Conservation (phyloP, 2,113 vertebrate genomes). For the Dinomys branickii region DNA sequence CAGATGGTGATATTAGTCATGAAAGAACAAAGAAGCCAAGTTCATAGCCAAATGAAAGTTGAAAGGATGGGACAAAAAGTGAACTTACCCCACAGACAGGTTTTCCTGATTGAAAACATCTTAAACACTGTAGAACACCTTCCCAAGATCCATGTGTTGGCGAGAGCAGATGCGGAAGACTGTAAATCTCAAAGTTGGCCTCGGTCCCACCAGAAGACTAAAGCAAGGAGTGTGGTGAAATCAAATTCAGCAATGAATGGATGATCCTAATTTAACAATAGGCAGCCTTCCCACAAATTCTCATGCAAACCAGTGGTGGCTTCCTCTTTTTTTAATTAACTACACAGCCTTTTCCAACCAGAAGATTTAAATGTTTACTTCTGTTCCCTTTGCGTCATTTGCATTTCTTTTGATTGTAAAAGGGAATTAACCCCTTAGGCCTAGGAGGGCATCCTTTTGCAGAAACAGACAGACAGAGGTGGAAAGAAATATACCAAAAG, state of each 20-base stretch:
- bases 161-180: constrained; percentile 73
- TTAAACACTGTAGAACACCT: constrained; percentile 80
- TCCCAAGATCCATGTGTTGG: constrained; percentile 78
- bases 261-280: constrained; percentile 87
- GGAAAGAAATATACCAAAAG: background rate
- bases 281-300: constrained; percentile 85
- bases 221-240: constrained; percentile 83
- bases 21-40: constrained; percentile 90
- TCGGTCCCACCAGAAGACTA: constrained; percentile 82
- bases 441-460: background rate
- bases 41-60: constrained; percentile 85
- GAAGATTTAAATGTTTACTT: constrained; percentile 80
- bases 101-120: constrained; percentile 82
- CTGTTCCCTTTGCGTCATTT: constrained; percentile 79
- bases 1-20: constrained; percentile 92
- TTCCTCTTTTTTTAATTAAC: constrained; percentile 82
- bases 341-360: constrained; percentile 77
- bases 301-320: constrained; percentile 84
- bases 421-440: constrained; percentile 74
- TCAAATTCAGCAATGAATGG: constrained; percentile 87
- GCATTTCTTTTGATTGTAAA: constrained; percentile 71
- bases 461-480: constrained; percentile 8
- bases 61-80: constrained; percentile 75
- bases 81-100: constrained; percentile 71
- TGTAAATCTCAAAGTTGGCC: constrained; percentile 84